Percentiles rank a stretch among this genome's conserved stretches.
Evolutionary conservation across 2,113 vertebrate genomes (phyloP).

Genomic region (Dromas ardeola): DNA sequence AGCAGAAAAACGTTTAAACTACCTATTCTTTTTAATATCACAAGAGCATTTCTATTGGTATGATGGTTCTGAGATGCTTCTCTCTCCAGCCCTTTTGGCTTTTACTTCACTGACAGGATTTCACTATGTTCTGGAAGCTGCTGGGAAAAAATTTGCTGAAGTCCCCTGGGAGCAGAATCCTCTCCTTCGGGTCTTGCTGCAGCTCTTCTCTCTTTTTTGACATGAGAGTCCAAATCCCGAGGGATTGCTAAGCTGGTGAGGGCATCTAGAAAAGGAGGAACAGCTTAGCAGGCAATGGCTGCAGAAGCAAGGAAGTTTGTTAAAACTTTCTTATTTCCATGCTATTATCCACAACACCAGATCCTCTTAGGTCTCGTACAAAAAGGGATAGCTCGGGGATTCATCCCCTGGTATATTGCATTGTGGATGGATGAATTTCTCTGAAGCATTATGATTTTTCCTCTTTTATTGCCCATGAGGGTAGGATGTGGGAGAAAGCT

Average conservation of each 20-base stretch:
- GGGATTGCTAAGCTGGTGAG: background rate
- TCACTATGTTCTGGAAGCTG: background rate
- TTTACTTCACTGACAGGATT: background rate
- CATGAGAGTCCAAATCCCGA: background rate
- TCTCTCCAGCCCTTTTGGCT: background rate
- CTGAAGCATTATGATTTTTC: background rate
- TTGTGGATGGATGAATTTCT: background rate
- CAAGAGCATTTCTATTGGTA: background rate
- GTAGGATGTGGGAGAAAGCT: background rate
- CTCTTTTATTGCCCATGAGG: background rate
- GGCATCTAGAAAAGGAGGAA: background rate
- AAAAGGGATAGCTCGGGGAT: background rate
- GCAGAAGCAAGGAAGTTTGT: background rate
- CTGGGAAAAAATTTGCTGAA: background rate
- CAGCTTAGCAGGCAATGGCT: background rate
- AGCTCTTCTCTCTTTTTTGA: background rate
- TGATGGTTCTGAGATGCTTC: background rate
- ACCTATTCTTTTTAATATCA: background rate
- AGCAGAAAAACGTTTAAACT: background rate
- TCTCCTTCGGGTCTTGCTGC: background rate
- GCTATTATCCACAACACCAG: background rate
- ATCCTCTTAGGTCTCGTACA: background rate
- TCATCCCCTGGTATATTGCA: background rate
- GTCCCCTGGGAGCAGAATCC: background rate
- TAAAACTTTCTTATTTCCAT: background rate